Base-by-base conservation (phyloP, 2,113 vertebrate genomes). In the Notarius lentiginosus region DNA sequence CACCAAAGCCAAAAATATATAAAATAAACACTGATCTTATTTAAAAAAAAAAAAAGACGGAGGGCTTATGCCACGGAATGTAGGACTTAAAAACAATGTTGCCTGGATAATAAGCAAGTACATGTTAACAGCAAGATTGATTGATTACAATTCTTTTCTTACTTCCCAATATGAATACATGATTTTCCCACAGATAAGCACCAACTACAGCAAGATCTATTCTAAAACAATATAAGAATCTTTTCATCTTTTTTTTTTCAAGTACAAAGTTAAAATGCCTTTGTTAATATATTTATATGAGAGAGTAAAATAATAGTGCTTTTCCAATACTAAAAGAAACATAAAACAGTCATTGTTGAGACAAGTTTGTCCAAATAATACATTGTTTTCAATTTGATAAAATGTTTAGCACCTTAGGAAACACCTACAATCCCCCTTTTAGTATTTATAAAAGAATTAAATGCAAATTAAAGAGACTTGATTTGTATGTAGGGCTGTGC, bases 261-360 rank as follows among this genome's bases (percentile, higher is more conserved):
- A 99, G 97, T 99, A 99, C 97, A 98, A 99, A 99, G 97, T 97
- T 99, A 97, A 97, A 99, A 98, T 97, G 96, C 96, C 96, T 98
- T 98, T 96, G 92, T 95, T 94, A 94, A 95, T 95, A 95, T 96
- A 96, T 97, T 96, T 96, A 97, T 97, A 97, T 97, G 97, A 96
- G 96, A 96, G 96, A 96, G 96, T 96, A 96, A 98, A 98, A 98
- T 97, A 97, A 97, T 95, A 97, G 95, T 96, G 95, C 94, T 97
- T 95, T 95, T 95, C 95, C 95, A 94, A 95, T 96, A 97, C 96
- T 95, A 96, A 95, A 95, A 94, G 96, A 95, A 96, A 97, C 96
- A 95, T 95, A 96, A 97, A 96, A 97, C 95, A 96, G 96, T 97
- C 96, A 96, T 96, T 95, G 95, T 97, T 96, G 93, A 96, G 96